phyloP scores from a whole-genome alignment of 2,888 invertebrate genomes.

The Amphipyra berbera region DNA sequence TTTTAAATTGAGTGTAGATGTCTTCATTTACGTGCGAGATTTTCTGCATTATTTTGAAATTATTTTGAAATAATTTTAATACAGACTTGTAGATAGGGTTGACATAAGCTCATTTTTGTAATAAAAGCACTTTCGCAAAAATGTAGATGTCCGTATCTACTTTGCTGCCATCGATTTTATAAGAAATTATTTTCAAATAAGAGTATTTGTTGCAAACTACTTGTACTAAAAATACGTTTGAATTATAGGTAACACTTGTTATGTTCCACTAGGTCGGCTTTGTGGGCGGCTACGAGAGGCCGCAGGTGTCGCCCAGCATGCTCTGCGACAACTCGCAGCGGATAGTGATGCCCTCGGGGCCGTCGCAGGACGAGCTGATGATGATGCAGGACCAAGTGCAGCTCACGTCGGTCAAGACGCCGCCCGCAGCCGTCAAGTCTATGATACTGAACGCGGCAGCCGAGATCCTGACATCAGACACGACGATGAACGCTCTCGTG shows the following conservation, averaged over 20 bases:
- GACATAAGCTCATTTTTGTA: too few species aligned
- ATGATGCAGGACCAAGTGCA: conserved; percentile 81
- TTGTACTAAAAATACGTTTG: background rate
- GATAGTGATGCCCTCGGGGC: conserved; percentile 66
- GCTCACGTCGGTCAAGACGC: conserved; percentile 85
- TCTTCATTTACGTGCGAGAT: too few species aligned
- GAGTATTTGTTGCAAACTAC: background rate
- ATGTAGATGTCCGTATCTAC: too few species aligned
- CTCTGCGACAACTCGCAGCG: conserved; percentile 78
- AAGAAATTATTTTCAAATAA: too few species aligned
- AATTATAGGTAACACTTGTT: background rate
- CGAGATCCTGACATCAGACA: conserved; percentile 92
- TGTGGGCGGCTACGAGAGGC: conserved; percentile 84
- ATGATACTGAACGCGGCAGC: conserved; percentile 94
- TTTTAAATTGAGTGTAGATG: too few species aligned
- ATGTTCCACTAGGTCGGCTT: conserved; percentile 68
- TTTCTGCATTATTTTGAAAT: too few species aligned
- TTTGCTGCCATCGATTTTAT: too few species aligned
- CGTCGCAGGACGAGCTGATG: conserved; percentile 78
- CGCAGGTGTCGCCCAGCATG: conserved; percentile 90
- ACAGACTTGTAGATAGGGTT: too few species aligned
- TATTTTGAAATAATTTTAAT: too few species aligned
- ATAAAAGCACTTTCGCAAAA: too few species aligned
- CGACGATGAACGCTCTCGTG: conserved; percentile 89
- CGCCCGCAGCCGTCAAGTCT: conserved; percentile 92